Evolutionary conservation across 2,113 vertebrate genomes (phyloP).

Genomic region (Albula glossodonta): DNA sequence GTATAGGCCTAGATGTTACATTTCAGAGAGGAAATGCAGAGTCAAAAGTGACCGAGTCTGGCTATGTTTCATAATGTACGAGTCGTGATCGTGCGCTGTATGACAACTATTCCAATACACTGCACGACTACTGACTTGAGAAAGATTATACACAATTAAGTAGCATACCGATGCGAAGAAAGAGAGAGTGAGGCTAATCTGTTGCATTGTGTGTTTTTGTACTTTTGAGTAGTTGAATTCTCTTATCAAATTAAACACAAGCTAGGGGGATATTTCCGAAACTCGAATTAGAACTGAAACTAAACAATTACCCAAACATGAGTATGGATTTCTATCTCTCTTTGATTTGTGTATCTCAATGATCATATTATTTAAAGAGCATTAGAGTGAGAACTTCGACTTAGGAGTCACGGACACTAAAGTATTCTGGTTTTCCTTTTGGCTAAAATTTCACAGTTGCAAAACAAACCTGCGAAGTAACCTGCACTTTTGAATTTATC

Average conservation of each 20-base stretch:
- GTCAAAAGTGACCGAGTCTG: too few relatives aligned
- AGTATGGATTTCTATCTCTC: neutral
- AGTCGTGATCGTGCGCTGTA: too few relatives aligned
- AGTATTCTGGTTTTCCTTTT: neutral
- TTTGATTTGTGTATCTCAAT: neutral
- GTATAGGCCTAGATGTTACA: neutral
- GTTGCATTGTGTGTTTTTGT: neutral
- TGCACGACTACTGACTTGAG: neutral
- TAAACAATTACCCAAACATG: neutral
- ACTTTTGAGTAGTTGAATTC: neutral
- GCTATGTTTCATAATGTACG: too few relatives aligned
- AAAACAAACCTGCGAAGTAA: neutral
- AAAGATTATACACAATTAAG: neutral
- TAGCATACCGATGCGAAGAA: neutral
- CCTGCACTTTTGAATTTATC: neutral
- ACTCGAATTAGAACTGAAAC: neutral
- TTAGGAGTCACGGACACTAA: neutral
- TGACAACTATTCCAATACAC: neutral
- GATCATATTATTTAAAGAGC: neutral
- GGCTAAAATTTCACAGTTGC: neutral
- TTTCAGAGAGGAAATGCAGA: too few relatives aligned
- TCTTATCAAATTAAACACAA: neutral
- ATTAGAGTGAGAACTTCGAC: neutral
- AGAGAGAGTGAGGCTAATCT: neutral
- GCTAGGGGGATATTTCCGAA: neutral